phyloP scores from a whole-genome alignment of 2,113 vertebrate genomes.

The Saguinus imperator region DNA sequence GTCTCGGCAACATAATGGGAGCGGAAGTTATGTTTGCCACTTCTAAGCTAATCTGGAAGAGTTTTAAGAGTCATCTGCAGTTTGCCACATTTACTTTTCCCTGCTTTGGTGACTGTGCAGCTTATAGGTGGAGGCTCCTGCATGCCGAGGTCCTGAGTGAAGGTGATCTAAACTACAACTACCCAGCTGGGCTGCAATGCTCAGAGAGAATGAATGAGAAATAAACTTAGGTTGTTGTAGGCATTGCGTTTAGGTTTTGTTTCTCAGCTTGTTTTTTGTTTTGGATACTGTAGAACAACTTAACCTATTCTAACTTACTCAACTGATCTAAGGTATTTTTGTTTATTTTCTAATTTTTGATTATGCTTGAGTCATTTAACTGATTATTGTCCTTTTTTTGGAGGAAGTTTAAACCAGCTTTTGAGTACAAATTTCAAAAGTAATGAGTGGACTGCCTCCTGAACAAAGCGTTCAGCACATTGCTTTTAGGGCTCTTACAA shows the following conservation, averaged over 20 bases:
- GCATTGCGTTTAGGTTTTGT: no score
- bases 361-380: background rate
- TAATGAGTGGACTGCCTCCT: background rate
- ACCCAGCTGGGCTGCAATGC: no score
- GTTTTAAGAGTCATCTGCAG: background rate
- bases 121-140: accelerated
- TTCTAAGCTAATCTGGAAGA: background rate
- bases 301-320: background rate
- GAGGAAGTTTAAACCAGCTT: background rate
- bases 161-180: background rate
- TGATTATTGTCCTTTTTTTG: background rate
- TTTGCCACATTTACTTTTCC: background rate
- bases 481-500: background rate
- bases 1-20: background rate
- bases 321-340: background rate
- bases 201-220: background rate
- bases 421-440: background rate
- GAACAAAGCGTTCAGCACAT: background rate
- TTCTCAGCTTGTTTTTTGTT: background rate
- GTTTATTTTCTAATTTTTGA: background rate
- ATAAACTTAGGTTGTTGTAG: background rate
- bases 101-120: background rate
- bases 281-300: background rate
- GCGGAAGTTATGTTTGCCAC: background rate
- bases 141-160: background rate